Percentiles rank a stretch among this genome's conserved stretches.
Evolutionary conservation across 2,113 vertebrate genomes (phyloP).

Genomic region (Empidonax alnorum): DNA sequence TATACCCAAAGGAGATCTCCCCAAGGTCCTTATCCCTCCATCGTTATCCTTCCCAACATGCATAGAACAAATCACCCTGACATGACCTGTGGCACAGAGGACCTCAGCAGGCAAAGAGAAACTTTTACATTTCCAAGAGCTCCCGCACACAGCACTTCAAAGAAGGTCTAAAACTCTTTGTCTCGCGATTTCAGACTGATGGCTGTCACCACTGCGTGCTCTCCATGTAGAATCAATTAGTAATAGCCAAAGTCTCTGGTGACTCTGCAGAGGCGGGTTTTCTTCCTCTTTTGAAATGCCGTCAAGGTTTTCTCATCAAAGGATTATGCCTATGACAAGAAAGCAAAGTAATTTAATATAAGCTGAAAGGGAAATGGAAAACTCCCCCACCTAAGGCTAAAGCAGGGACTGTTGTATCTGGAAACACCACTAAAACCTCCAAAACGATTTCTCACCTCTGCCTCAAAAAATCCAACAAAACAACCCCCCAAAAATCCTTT

Average conservation of each 20-base stretch:
- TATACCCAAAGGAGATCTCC: fast-evolving
- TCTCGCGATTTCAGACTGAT: background rate
- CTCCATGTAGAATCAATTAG: slow-evolving; percentile 57
- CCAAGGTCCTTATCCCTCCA: background rate
- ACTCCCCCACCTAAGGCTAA: background rate
- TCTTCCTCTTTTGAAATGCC: slow-evolving; percentile 19
- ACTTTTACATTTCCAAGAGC: background rate
- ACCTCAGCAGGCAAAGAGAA: slow-evolving; percentile 8
- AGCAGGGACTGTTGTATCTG: background rate
- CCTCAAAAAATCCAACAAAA: background rate
- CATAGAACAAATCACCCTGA: background rate
- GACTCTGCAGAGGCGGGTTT: background rate
- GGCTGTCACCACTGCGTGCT: background rate
- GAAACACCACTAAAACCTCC: background rate
- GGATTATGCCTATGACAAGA: slow-evolving; percentile 36
- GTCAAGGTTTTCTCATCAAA: slow-evolving; percentile 39
- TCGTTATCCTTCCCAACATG: background rate
- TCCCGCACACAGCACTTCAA: slow-evolving; percentile 8
- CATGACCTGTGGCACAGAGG: background rate
- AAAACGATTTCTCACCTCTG: background rate
- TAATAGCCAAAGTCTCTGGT: slow-evolving; percentile 3
- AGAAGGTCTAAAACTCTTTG: background rate
- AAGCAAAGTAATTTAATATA: slow-evolving; percentile 49
- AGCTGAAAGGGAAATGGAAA: slow-evolving; percentile 34
- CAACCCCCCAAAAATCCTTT: background rate